Evolutionary conservation across 2,113 vertebrate species (phyloP), one percentile per base, ranked within the genome.

Genomic region (Corydoras maculifer): DNA sequence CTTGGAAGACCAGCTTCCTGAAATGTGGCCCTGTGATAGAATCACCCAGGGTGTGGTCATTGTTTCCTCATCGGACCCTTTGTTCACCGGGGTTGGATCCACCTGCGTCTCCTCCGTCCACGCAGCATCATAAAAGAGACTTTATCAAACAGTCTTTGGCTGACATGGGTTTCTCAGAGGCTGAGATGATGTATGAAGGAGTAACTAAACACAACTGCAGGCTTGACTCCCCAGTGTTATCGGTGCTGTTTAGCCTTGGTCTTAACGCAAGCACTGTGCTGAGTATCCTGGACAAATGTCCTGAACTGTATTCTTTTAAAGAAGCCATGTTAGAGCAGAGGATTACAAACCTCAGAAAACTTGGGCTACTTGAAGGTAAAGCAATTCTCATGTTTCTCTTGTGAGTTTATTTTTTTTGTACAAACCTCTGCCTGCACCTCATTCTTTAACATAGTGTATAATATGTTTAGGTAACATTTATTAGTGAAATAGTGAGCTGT

Each of bases 311-410:
- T 77, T 80, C n/a, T 0, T 48, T 87, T 32, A 86, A 85, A 3
- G 65, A 77, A 0, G 11, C 18, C 0, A 86, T 84, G 13, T 49
- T 94, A 59, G 84, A 85, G 79, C 85, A 87, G 60, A 88, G 92
- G 9, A 78, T 89, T 10, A 9, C 11, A n/a, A 85, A 90, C 76
- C 82, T 96, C 72, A 82, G 91, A 29, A 91, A 85, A 75, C 80
- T 92, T 0, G 92, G 91, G 3, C 84, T 96, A 0, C 77, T 78
- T 1, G 93, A 93, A 92, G 93, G 94, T 94, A 83, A 62, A 60
- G 76, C 29, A 0, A 15, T 35, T 69, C 48, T 54, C n/a, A 4
- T 54, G 13, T 43, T 5, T 4, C 13, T 13, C 7, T 53, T 12
- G 5, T 53, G 51, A 12, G 51, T 53, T 10, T 53, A 2, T 53